Base-by-base conservation (phyloP, 2,888 invertebrate species). In the Smittia aterrima region DNA sequence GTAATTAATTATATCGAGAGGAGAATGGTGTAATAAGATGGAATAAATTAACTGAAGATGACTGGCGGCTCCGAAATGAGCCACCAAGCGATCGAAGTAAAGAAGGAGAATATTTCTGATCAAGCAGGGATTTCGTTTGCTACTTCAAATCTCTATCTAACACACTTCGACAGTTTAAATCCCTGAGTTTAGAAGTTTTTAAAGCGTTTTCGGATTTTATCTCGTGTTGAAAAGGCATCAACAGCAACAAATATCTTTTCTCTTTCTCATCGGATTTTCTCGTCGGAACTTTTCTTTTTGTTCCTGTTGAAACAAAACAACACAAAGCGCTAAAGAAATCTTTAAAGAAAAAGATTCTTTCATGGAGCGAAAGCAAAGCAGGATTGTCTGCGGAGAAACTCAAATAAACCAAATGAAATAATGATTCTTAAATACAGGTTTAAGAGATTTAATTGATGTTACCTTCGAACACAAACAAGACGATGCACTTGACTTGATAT, bases 161-260 rank as follows among this genome's bases (percentile, higher is more conserved):
- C 7, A 38, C 53, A 7, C 20, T 18, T 20, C 4, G 58, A 58
- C 18, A 22, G 58, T n/a, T 58, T 58, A 11, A 47, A n/a, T 3
- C 58, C 58, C 58, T 58, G 58, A 18, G n/a, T 9, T 32, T 32
- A 13, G 53, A 47, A 22, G 9, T 18, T 58, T 16, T 11, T 58
- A 22, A 58, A 6, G 58, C 58, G 18, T 66, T 32, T 66, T 66
- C 27, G 22, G 24, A 24, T 58, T 58, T 64, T 64, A 58, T 58
- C 58, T 66, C 32, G 66, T 66, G 66, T 32, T 66, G 66, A 66
- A 66, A 66, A 66, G 66, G 66, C 66, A 66, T 66, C 11, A 66
- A 66, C 38, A 32, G 18, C 66, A 66, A 66, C 32, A 32, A 32
- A 18, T 58, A 7, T 58, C 20, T 58, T n/a, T 18, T 58, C 18